Base-by-base conservation (phyloP, 2,888 invertebrate genomes). In the Dryadula phaetusa region DNA sequence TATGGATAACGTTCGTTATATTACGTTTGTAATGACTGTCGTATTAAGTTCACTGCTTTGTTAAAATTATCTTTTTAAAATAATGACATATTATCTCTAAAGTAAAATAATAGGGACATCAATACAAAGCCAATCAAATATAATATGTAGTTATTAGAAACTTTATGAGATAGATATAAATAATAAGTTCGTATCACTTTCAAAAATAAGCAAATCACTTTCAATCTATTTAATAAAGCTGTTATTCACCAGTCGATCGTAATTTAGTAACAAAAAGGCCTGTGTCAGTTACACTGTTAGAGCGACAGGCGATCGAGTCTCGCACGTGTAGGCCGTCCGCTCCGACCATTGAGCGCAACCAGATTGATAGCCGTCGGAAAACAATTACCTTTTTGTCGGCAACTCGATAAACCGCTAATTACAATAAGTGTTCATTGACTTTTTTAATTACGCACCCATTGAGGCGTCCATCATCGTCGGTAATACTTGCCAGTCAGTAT, bases 401-500 rank as follows among this genome's bases (percentile, higher is more conserved):
- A 77, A 78, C 80, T 75, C 82, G 84, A 85, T 87, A 87, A 84
- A 85, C 82, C 84, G 85, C 90, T 90, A 91, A 91, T 91, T 89
- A 90, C 87, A 87, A 88, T 90, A 89, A 87, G 87, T 90, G 88
- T 88, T 89, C 88, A 88, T 90, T 88, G 86, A 84, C 81, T 87
- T 87, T 88, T 90, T 89, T 76, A 72, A 72, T 89, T 87, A 87
- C 83, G 82, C 80, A 81, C 84, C 86, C 88, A 90, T 92, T 90
- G 82, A 84, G 80, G 82, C 84, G 89, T 66, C 70, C 64, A 56
- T 70, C 70, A 69, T 88, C 79, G 79, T 80, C 76, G 80, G 82
- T 83, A 84, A 88, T 88, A 92, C 85, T 90, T 89, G 90, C 90
- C 85, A 90, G 92, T 91, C 92, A 92, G 90, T 86, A 85, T 85